These are phyloP conservation scores for Lampris incognitus DNA, from an alignment of 2,113 vertebrate genomes.

Conservation along the genomic window DNA sequence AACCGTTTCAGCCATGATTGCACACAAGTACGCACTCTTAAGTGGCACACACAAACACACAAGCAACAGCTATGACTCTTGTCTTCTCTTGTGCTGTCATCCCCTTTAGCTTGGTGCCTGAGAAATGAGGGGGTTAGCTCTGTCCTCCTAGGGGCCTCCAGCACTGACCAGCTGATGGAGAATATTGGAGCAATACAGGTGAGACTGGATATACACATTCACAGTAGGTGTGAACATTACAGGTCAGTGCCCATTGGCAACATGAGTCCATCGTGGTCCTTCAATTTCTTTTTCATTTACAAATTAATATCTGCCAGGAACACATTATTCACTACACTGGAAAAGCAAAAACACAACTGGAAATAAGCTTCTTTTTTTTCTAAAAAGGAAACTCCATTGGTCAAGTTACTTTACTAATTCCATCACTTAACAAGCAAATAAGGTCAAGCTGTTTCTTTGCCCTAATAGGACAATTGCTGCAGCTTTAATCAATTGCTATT, in stretches of 20 bases:
- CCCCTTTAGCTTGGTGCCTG: conserved; percentile 87
- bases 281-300: too few species aligned
- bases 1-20: neutral
- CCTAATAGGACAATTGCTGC: neutral
- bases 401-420: neutral
- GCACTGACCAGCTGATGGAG: conserved; percentile 89
- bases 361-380: neutral
- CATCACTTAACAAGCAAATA: neutral
- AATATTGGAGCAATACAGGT: conserved; percentile 93
- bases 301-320: too few species aligned
- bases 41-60: neutral
- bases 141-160: conserved; percentile 88
- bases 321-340: too few species aligned
- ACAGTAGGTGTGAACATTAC: too few species aligned
- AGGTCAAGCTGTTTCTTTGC: neutral
- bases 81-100: conserved; percentile 8
- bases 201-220: conserved; percentile 39
- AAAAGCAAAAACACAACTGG: neutral
- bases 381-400: neutral
- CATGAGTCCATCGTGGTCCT: too few species aligned
- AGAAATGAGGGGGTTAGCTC: conserved; percentile 90
- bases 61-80: neutral
- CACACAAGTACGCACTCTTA: neutral
- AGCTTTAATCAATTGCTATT: neutral
- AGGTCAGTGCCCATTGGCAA: too few species aligned